These are phyloP conservation scores for Thamnophis elegans DNA, from an alignment of 2,797 vertebrate genomes.

Conservation along the genomic window DNA sequence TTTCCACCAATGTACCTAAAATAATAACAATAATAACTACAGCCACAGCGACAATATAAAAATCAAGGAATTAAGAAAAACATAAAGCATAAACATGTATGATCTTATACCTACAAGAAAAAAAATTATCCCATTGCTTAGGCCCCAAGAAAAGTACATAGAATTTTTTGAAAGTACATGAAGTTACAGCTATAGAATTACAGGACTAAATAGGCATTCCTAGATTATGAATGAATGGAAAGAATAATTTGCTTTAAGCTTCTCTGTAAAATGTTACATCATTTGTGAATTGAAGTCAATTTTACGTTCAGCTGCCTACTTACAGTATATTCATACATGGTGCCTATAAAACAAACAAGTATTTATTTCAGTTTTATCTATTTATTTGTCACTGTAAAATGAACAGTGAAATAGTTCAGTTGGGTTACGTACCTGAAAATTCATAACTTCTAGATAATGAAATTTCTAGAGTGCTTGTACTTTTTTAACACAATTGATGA, in stretches of 20 bases:
- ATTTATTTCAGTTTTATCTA: conserved; percentile 55
- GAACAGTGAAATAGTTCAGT: conserved; percentile 51
- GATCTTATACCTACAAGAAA: neutral
- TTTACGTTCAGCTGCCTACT: conserved; percentile 41
- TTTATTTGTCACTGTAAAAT: conserved; percentile 47
- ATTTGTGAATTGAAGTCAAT: conserved; percentile 34
- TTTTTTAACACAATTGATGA: conserved; percentile 38
- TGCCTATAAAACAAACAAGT: conserved; percentile 49
- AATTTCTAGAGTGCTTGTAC: conserved; percentile 43
- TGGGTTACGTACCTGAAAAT: neutral
- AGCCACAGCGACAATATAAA: neutral
- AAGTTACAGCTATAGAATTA: conserved; percentile 10
- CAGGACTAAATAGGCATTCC: conserved; percentile 22
- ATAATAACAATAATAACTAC: neutral
- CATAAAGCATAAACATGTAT: neutral
- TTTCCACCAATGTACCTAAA: neutral
- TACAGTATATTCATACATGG: conserved; percentile 54
- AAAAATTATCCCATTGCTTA: neutral
- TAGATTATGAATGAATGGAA: neutral
- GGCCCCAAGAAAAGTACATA: neutral
- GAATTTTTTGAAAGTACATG: conserved; percentile 36
- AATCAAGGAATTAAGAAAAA: neutral
- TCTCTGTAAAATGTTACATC: conserved; percentile 20
- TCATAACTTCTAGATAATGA: neutral
- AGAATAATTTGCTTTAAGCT: conserved; percentile 30